phyloP scores from a whole-genome alignment of 53 echinoderm and acorn worm genomes.

The Paracentrotus lividus region DNA sequence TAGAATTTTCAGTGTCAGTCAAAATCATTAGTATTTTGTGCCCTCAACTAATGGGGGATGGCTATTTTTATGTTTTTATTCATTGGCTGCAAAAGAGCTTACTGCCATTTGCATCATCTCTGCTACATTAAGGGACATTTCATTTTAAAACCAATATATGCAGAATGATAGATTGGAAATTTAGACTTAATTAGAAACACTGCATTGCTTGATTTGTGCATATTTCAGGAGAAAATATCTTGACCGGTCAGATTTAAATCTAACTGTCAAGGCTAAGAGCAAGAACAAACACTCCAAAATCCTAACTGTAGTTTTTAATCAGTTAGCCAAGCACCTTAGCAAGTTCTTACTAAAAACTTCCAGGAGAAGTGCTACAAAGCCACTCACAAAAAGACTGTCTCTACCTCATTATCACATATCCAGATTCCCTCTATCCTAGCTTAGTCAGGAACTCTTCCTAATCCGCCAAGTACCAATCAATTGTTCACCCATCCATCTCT shows the following conservation, averaged over 20 bases:
- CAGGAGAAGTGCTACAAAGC: neutral
- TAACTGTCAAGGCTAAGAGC: constrained; percentile 47
- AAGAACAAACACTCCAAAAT: neutral
- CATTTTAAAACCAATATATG: too few species aligned
- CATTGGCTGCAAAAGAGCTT: too few species aligned
- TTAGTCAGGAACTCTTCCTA: constrained; percentile 48
- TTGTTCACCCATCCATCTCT: constrained; percentile 46
- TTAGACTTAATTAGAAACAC: too few species aligned
- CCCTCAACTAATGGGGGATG: neutral
- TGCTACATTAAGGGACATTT: too few species aligned
- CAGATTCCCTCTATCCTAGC: neutral
- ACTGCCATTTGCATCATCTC: too few species aligned
- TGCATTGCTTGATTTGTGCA: too few species aligned
- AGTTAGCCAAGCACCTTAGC: neutral
- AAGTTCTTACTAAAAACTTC: constrained; percentile 23
- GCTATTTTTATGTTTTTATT: too few species aligned
- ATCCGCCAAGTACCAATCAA: constrained; percentile 36
- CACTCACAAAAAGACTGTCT: neutral
- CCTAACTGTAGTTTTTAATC: constrained; percentile 1
- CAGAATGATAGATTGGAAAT: too few species aligned
- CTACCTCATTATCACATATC: constrained; percentile 37
- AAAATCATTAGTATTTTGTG: neutral
- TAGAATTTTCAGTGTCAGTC: too few species aligned
- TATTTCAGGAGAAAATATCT: neutral
- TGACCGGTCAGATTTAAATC: constrained; percentile 42